These are phyloP conservation scores for Harpalus rubripes DNA, from an alignment of 2,888 invertebrate species.

Conservation along the genomic window DNA sequence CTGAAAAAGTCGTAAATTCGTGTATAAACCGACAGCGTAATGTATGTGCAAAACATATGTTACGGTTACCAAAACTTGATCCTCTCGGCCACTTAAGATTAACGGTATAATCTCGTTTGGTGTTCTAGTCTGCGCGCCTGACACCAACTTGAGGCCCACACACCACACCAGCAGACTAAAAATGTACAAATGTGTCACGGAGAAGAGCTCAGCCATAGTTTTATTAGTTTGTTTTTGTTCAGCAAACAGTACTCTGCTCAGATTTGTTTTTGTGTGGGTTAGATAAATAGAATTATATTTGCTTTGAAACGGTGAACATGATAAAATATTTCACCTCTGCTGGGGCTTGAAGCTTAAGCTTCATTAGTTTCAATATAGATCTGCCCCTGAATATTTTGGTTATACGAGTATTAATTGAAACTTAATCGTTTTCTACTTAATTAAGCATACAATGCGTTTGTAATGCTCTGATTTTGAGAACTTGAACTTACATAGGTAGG, in stretches of 20 bases:
- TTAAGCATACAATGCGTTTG: no score
- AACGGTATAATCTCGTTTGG: conserved; percentile 50
- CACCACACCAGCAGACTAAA: conserved; percentile 1
- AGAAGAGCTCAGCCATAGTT: neutral
- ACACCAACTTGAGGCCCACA: neutral
- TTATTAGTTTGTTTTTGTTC: neutral
- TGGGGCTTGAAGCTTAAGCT: no score
- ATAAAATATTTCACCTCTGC: no score
- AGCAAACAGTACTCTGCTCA: neutral
- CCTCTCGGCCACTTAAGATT: conserved; percentile 42
- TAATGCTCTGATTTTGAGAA: no score
- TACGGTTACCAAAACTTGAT: conserved; percentile 56
- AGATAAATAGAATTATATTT: neutral
- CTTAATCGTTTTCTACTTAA: no score
- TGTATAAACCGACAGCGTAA: conserved; percentile 12
- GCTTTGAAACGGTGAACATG: neutral
- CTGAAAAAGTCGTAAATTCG: conserved; percentile 10
- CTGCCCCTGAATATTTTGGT: no score
- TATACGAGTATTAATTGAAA: no score
- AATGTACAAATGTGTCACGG: conserved; percentile 32
- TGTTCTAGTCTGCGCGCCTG: conserved; percentile 11
- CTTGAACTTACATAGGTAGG: no score
- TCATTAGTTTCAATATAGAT: no score
- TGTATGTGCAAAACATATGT: conserved; percentile 53
- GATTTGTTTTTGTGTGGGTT: neutral